Evolutionary conservation across 1,140 invertebrate genomes (phyloP).

Genomic region (Streblospio benedicti): DNA sequence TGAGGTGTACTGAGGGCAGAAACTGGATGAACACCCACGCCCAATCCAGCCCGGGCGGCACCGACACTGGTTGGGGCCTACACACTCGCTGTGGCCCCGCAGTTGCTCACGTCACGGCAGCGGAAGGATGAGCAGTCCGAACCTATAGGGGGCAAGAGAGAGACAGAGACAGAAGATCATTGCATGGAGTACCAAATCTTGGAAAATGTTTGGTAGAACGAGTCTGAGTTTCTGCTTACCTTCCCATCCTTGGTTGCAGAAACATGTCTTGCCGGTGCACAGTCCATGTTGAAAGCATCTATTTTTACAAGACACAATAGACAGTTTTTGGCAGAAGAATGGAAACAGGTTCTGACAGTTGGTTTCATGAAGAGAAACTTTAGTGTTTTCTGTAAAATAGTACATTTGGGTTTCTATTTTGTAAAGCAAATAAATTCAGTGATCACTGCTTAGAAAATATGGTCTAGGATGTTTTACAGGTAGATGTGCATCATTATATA

Average conservation of each 20-base stretch:
- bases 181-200: neutral
- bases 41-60: constrained; percentile 3
- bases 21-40: constrained; percentile 10
- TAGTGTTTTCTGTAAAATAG: no score
- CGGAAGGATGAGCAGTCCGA: neutral
- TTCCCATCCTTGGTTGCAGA: no score
- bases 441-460: no score
- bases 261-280: neutral
- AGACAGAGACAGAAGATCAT: neutral
- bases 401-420: no score
- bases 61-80: constrained; percentile 11
- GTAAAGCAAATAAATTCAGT: no score
- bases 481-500: no score
- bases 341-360: neutral
- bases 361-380: no score
- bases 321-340: neutral
- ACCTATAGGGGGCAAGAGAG: no score
- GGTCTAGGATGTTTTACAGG: no score
- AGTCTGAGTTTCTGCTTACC: neutral
- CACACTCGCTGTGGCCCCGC: constrained; percentile 7
- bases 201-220: neutral
- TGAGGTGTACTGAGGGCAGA: no score
- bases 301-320: neutral
- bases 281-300: neutral
- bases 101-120: constrained; percentile 2